These are phyloP conservation scores for Fundulus diaphanus DNA, from an alignment of 2,797 vertebrate genomes.

Conservation along the genomic window DNA sequence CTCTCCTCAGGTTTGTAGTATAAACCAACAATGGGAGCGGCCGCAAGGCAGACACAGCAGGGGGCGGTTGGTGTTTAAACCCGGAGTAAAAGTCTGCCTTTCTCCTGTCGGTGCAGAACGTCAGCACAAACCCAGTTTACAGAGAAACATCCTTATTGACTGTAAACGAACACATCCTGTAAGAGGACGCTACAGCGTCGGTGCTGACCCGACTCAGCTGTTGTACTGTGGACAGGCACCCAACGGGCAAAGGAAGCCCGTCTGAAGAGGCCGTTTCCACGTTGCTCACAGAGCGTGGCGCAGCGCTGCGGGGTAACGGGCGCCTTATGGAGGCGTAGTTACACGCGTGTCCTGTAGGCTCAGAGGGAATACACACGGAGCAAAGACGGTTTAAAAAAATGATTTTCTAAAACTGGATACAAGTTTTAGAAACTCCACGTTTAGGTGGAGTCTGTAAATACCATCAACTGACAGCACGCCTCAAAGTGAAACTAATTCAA, in stretches of 20 bases:
- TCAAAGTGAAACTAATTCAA: background rate
- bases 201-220: background rate
- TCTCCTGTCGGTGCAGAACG: background rate
- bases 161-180: conserved; percentile 24
- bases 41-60: too few relatives aligned
- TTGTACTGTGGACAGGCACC: background rate
- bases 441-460: too few relatives aligned
- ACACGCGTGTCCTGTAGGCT: conserved; percentile 48
- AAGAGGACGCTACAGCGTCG: background rate
- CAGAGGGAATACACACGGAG: conserved; percentile 33
- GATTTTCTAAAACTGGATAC: background rate
- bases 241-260: background rate
- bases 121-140: background rate
- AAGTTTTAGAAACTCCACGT: too few relatives aligned
- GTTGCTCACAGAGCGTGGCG: background rate
- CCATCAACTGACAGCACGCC: too few relatives aligned
- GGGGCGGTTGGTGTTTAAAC: background rate
- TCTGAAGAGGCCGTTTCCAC: conserved; percentile 1
- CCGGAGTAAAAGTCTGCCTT: background rate
- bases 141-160: background rate
- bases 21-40: background rate
- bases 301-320: conserved; percentile 14
- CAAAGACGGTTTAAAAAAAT: background rate
- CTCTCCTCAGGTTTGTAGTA: background rate
- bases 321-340: too few relatives aligned